Evolutionary conservation across 2,113 vertebrate genomes (phyloP), one percentile per base, ranked within the genome.

Genomic region (Elgaria multicarinata): DNA sequence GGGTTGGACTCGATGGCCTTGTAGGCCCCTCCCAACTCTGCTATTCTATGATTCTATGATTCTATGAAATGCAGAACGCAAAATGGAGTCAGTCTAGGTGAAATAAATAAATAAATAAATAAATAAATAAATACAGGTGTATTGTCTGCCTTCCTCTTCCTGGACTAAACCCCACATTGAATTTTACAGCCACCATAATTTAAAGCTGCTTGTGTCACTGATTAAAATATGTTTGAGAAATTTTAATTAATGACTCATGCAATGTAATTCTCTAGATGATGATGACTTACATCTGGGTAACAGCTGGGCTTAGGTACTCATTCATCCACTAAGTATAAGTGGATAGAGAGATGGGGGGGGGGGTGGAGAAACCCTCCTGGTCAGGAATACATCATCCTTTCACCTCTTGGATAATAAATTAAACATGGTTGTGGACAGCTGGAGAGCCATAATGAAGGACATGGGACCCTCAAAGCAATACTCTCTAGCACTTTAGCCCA

Each of bases 381-480:
- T 13, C 33, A 67, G 26, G 9, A 72, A 91, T 83, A 12, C 36
- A 58, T 7, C 33, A 90, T 78, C 44, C 24, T n/a, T 42, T 85
- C 36, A 74, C 14, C 83, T 78, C 72, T 39, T 2, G 24, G 58
- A 58, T 84, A 42, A 87, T 58, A 67, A 89, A 83, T 5, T 67
- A 55, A 44, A 42, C n/a, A 75, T 55, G 4, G 13, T 86, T 78
- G 22, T 28, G 92, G 83, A 84, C 83, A 93, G 84, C 82, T 92
- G 69, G 86, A 84, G 75, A 91, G 77, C 90, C 79, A 36, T 87
- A 87, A 90, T 87, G 87, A 91, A 79, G 64, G 64, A 84, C 77
- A 67, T 0, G 0, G 71, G 55, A 24, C 42, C 39, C 87, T 83
- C 50, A 46, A 87, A 93, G 87, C 42, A 86, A 36, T 0, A 3